Percentiles rank a stretch among this genome's conserved stretches.
Conservation (phyloP, 2,888 invertebrate species). For the Sphecodes monilicornis region DNA sequence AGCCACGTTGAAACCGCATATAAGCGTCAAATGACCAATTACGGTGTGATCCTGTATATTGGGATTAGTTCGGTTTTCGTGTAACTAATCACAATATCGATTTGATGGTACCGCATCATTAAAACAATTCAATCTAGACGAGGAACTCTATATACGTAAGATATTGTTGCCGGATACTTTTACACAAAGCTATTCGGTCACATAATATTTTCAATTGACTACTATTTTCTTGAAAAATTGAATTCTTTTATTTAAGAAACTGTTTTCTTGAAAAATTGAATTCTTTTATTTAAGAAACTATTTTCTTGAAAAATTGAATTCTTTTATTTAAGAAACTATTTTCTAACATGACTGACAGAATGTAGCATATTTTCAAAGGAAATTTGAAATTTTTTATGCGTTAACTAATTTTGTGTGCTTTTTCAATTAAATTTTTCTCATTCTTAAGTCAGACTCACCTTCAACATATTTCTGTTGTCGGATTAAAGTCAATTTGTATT, state of each 20-base stretch:
- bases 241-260: not conserved
- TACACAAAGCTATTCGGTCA: not conserved
- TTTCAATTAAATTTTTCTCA: too few species aligned
- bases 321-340: not conserved
- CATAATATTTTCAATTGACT: not conserved
- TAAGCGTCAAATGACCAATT: slow-evolving; percentile 64
- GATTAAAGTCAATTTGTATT: too few species aligned
- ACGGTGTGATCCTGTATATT: slow-evolving; percentile 49
- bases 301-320: not conserved
- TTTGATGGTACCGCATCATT: slow-evolving; percentile 48
- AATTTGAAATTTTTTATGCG: too few species aligned
- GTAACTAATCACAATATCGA: slow-evolving; percentile 53
- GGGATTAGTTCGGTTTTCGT: slow-evolving; percentile 52
- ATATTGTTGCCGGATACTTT: not conserved
- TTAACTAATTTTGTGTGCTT: too few species aligned
- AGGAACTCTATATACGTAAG: not conserved
- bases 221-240: not conserved
- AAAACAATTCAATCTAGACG: slow-evolving; percentile 24
- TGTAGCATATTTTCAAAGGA: too few species aligned
- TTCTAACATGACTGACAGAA: too few species aligned
- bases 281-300: not conserved
- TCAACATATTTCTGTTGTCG: too few species aligned
- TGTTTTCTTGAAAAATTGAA: not conserved
- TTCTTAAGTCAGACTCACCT: too few species aligned
- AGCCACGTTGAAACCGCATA: slow-evolving; percentile 60